These are phyloP conservation scores for Lepus timidus DNA, from an alignment of 2,113 vertebrate species.

Conservation along the genomic window DNA sequence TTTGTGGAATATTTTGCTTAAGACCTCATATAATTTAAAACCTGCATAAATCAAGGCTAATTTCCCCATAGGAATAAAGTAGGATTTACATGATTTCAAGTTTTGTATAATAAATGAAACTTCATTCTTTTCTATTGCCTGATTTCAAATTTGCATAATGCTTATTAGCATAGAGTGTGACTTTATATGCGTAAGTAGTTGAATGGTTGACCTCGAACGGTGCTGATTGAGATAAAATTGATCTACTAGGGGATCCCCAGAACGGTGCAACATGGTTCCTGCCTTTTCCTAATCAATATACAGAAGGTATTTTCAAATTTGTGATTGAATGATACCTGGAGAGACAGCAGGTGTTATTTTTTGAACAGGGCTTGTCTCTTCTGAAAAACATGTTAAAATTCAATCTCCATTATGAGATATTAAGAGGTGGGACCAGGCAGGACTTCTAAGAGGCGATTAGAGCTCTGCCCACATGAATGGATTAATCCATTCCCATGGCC, in stretches of 20 bases:
- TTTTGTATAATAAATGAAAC: slow-evolving; percentile 7
- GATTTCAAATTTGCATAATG: slow-evolving; percentile 36
- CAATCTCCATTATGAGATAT: neutral
- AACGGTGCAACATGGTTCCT: neutral
- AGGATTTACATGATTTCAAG: slow-evolving; percentile 24
- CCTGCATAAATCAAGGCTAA: slow-evolving; percentile 20
- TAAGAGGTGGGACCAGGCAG: no score
- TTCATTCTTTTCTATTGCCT: slow-evolving; percentile 18
- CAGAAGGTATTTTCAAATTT: neutral
- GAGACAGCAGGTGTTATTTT: neutral
- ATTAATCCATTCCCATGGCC: no score
- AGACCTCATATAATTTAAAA: slow-evolving; percentile 12
- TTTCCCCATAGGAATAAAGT: slow-evolving; percentile 26
- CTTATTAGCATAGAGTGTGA: neutral
- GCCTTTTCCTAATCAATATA: neutral
- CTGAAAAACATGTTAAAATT: neutral
- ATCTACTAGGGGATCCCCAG: neutral
- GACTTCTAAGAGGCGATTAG: neutral
- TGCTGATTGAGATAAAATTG: neutral
- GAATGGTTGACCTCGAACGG: no score
- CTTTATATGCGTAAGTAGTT: neutral
- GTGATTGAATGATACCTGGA: neutral
- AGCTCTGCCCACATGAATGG: neutral
- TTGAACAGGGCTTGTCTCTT: neutral
- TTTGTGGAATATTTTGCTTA: neutral